Conservation (phyloP, 2,888 invertebrate genomes). For the Pristionchus fissidentatus region DNA sequence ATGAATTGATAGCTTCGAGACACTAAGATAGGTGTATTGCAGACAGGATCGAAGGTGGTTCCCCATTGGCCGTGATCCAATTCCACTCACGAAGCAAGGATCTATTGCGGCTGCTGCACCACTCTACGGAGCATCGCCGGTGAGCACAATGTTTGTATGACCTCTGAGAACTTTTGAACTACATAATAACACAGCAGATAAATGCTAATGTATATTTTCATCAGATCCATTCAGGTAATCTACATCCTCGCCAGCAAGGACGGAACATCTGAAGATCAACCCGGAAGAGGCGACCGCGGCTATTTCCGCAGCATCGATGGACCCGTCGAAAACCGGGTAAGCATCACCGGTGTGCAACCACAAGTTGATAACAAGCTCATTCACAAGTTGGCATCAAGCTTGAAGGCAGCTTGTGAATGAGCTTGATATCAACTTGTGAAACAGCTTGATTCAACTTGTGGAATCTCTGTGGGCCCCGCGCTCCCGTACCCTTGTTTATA, state of each 20-base stretch:
- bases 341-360: not conserved
- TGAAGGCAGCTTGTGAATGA: not conserved
- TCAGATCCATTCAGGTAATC: not conserved
- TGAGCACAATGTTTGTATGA: not conserved
- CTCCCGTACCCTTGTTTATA: too few species aligned
- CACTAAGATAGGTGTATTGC: not conserved
- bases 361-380: not conserved
- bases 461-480: too few species aligned
- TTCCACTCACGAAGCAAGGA: not conserved
- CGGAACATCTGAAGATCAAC: not conserved
- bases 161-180: too few species aligned
- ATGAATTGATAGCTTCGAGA: not conserved
- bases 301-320: not conserved
- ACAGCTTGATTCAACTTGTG: not conserved
- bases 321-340: slow-evolving; percentile 12
- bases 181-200: too few species aligned
- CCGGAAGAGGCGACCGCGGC: not conserved
- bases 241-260: slow-evolving; percentile 17
- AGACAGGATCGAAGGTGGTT: slow-evolving; percentile 4
- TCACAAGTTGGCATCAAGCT: not conserved
- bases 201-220: too few species aligned
- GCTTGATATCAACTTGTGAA: not conserved
- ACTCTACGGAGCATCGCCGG: not conserved
- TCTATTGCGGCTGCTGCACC: not conserved
- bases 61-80: not conserved